Conservation (phyloP, 2,113 vertebrate genomes). For the Phaetusa simplex region DNA sequence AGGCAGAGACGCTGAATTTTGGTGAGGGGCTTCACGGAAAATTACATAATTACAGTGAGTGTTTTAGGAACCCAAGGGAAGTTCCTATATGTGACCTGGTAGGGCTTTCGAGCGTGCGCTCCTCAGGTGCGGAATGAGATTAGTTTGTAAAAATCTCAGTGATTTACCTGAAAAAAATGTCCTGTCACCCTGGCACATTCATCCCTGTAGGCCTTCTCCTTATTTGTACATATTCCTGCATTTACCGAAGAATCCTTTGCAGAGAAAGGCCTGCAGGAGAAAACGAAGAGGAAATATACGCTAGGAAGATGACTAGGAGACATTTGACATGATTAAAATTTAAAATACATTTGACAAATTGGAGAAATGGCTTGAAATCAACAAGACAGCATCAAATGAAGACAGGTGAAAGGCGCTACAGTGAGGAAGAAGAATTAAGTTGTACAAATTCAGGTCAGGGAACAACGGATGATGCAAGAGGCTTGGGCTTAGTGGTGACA, state of each 20-base stretch:
- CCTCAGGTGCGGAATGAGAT: neutral
- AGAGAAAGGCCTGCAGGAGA: neutral
- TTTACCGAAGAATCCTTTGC: neutral
- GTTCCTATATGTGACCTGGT: neutral
- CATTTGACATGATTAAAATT: neutral
- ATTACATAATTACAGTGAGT: rapidly evolving
- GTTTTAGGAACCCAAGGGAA: neutral
- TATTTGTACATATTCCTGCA: no score
- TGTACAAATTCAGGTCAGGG: neutral
- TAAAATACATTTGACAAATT: neutral
- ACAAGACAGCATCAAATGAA: neutral
- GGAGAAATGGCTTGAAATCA: neutral
- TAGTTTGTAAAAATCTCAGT: neutral
- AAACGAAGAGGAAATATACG: neutral
- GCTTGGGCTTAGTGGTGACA: neutral
- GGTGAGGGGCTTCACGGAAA: neutral
- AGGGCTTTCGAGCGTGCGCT: rapidly evolving
- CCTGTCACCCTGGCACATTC: neutral
- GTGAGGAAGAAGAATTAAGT: neutral
- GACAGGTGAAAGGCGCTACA: neutral
- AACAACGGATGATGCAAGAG: neutral
- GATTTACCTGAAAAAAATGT: neutral
- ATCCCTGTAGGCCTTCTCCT: neutral
- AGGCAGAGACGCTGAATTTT: neutral
- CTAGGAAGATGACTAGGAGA: neutral